phyloP scores from a whole-genome alignment of 2,113 vertebrate genomes.

The Eretmochelys imbricata region DNA sequence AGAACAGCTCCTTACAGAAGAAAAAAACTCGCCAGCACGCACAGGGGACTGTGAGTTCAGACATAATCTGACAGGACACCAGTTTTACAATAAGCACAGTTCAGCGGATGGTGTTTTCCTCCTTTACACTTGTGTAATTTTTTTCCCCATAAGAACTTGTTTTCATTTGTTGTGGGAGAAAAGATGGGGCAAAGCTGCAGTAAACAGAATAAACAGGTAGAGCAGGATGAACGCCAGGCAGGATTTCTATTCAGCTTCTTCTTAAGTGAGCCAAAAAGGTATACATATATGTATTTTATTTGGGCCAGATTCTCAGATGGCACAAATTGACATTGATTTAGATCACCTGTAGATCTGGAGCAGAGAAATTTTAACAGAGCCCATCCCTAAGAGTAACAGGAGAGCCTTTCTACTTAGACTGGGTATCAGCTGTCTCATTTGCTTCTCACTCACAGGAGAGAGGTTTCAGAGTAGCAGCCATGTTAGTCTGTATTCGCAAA shows the following conservation, averaged over 20 bases:
- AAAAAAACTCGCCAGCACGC: conserved; percentile 54
- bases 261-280: background rate
- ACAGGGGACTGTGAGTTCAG: conserved; percentile 8
- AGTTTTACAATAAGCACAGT: conserved; percentile 35
- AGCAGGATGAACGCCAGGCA: background rate
- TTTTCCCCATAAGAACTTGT: background rate
- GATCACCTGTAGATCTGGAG: background rate
- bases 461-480: background rate
- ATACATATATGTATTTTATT: background rate
- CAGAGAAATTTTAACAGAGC: background rate
- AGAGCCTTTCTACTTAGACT: conserved; percentile 24
- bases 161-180: background rate
- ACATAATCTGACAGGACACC: conserved; percentile 59
- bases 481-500: too few species aligned
- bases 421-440: conserved; percentile 32
- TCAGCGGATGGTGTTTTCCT: conserved; percentile 6
- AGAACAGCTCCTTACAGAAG: conserved; percentile 53
- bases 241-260: conserved; percentile 10
- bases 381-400: background rate
- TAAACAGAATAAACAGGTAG: background rate
- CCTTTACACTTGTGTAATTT: background rate
- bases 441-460: background rate
- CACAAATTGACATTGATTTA: background rate
- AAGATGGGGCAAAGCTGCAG: background rate
- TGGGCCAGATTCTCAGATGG: conserved; percentile 10